These are phyloP conservation scores for Rhinatrema bivittatum DNA, from an alignment of 2,797 vertebrate species.

Conservation along the genomic window DNA sequence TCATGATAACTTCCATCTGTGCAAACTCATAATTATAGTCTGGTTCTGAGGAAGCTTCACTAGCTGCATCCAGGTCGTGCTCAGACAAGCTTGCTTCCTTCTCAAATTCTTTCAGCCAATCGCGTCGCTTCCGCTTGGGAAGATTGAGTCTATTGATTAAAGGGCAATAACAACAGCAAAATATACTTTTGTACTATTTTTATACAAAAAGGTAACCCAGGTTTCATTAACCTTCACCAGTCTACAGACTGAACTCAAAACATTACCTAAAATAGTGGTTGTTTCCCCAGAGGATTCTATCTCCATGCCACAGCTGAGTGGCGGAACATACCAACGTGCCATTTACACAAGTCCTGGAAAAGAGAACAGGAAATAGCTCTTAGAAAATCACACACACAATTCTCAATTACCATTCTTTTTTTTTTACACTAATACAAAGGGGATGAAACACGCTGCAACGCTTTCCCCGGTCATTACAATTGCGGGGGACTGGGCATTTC, in stretches of 20 bases:
- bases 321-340: slow-evolving; percentile 70
- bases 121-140: slow-evolving; percentile 83
- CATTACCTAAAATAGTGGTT: slow-evolving; percentile 96
- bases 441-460: too few relatives aligned
- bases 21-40: slow-evolving; percentile 98
- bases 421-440: too few relatives aligned
- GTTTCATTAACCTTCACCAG: background rate
- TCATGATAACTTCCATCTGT: slow-evolving; percentile 99
- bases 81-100: slow-evolving; percentile 71
- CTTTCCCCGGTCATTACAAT: too few relatives aligned
- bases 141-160: slow-evolving; percentile 75
- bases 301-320: slow-evolving; percentile 91
- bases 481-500: too few relatives aligned
- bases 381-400: background rate
- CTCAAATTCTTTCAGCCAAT: slow-evolving; percentile 88
- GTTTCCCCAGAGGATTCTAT: slow-evolving; percentile 96
- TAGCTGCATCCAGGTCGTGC: slow-evolving; percentile 82
- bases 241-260: too few relatives aligned
- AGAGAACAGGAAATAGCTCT: slow-evolving; percentile 1
- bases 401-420: background rate
- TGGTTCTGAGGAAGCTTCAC: slow-evolving; percentile 92
- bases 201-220: background rate
- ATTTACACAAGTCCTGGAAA: slow-evolving; percentile 87
- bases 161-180: too few relatives aligned
- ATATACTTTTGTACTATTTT: background rate